These are phyloP conservation scores for Apamea epomidion DNA, from an alignment of 2,888 invertebrate species.

Conservation along the genomic window DNA sequence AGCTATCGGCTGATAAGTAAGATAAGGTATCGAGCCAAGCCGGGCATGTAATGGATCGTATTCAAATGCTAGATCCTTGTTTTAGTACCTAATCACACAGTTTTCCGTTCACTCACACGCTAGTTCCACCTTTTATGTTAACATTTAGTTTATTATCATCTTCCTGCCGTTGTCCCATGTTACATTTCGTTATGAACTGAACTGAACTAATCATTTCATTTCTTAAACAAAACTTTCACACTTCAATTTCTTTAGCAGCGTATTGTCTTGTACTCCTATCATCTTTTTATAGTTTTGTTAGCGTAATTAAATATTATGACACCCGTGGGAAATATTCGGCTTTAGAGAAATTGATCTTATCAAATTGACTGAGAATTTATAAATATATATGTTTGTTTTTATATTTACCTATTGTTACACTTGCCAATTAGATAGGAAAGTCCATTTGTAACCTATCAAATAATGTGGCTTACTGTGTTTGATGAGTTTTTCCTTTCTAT, in stretches of 20 bases:
- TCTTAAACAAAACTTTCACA: background rate
- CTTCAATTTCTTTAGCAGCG: background rate
- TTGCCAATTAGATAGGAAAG: background rate
- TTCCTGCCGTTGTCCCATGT: background rate
- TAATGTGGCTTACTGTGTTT: conserved; percentile 9
- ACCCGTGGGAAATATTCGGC: background rate
- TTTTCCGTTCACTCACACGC: background rate
- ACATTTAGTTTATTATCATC: background rate
- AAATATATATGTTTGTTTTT: background rate
- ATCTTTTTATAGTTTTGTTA: background rate
- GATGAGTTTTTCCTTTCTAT: background rate
- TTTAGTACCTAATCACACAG: background rate
- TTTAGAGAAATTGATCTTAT: background rate
- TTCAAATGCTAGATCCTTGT: conserved; percentile 49
- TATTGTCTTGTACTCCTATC: background rate
- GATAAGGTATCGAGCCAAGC: conserved; percentile 51
- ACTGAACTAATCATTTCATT: background rate
- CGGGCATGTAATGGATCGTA: conserved; percentile 53
- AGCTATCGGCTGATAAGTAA: conserved; percentile 55
- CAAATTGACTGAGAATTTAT: background rate
- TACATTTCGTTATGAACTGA: background rate
- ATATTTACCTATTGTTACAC: background rate
- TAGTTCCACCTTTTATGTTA: background rate
- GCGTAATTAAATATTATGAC: background rate
- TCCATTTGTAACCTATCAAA: background rate